Base-by-base conservation (phyloP, 2,797 vertebrate genomes). In the Acropternis orthonyx region DNA sequence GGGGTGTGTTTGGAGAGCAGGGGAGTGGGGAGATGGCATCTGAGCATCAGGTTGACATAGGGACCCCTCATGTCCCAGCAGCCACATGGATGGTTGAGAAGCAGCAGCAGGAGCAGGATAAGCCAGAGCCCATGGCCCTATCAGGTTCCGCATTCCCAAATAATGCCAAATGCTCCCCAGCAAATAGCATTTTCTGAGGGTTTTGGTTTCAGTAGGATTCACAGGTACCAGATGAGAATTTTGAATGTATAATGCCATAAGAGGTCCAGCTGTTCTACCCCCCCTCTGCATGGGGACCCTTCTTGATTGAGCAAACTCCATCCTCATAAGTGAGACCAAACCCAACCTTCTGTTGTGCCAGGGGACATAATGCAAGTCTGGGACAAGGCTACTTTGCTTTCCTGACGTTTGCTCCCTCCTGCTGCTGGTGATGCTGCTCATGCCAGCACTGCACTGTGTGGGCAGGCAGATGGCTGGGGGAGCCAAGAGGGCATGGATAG, bases 11-110 rank as follows among this genome's bases (percentile, higher is more conserved):
- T 22, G 59, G 41, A 43, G 28, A 52, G 37, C 65, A 9, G 19
- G 13, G 26, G 13, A 1, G 1, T 24, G 52, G 32, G 9, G 27
- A 43, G 30, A 32, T 39, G 28, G 37, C 13, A 9, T 11, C 37
- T 3, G n/a, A 44, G 32, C 32, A 30, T 4, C 10, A 6, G 20
- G 12, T 24, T 24, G 66, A 32, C n/a, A 5, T 37, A 26, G 15
- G 26, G 18, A 27, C 18, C 36, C 6, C 30, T 49, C 2, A 3
- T 1, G 4, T 49, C 18, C 26, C 4, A 0, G 39, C 1, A 5
- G 41, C 52, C 1, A 2, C 16, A 20, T 21, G 19, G 28, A 2
- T 21, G 21, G 15, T 8, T 56, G 65, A 16, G 51, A 49, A 55
- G 24, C 34, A 66, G 28, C 32, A 27, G 15, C 17, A 11, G 58